Evolutionary conservation across 2,113 vertebrate species (phyloP).

Genomic region (Cephalopterus ornatus): DNA sequence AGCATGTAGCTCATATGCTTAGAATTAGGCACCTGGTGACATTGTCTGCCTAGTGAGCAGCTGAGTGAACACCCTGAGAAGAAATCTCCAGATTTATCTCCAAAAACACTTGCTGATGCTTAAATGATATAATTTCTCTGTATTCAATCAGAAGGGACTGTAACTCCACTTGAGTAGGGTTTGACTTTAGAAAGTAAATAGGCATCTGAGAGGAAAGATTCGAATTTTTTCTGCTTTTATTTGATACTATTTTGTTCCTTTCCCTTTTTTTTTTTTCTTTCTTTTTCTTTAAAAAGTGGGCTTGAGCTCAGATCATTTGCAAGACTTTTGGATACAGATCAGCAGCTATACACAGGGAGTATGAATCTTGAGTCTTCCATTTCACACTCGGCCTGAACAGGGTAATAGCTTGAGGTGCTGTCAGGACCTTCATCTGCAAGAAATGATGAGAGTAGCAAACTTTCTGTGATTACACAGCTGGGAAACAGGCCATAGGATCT

Average conservation of each 20-base stretch:
- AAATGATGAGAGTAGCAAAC: constrained; percentile 48
- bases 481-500: constrained; percentile 22
- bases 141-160: not conserved
- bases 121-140: not conserved
- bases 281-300: not conserved
- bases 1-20: not conserved
- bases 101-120: not conserved
- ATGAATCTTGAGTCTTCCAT: constrained; percentile 58
- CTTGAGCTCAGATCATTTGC: constrained; percentile 19
- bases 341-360: not conserved
- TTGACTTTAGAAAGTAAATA: not conserved
- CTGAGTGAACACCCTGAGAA: not conserved
- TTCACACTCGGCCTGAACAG: constrained; percentile 50
- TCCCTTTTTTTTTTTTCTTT: rapidly evolving
- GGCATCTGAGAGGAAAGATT: not conserved
- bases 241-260: not conserved
- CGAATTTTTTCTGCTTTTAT: not conserved
- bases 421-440: constrained; percentile 55
- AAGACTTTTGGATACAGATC: constrained; percentile 57
- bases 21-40: not conserved
- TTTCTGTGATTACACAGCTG: constrained; percentile 47
- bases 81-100: not conserved
- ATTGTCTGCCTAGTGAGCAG: not conserved
- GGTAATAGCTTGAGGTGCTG: constrained; percentile 53
- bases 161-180: not conserved